Evolutionary conservation across 2,113 vertebrate genomes (phyloP), one percentile per base, ranked within the genome.

Genomic region (Antechinus flavipes): DNA sequence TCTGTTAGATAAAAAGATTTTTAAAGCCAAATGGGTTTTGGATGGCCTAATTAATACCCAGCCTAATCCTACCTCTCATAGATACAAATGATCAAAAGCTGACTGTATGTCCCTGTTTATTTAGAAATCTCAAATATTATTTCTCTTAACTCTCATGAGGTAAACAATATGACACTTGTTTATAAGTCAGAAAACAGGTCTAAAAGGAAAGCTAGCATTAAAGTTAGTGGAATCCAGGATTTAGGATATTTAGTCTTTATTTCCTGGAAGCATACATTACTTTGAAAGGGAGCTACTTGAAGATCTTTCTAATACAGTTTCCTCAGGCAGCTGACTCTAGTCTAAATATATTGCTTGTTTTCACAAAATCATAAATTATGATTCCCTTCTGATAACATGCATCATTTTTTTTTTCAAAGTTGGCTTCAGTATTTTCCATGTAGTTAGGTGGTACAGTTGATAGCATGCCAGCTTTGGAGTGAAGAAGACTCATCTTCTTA

Each of bases 1-100:
- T 95, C 46, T 89, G 23, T 54, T 53, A 23, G 27, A 27, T 76
- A 92, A 94, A 90, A 26, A 25, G 89, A 54, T 95, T 52, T 90
- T 61, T 42, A 49, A 90, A 49, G 35, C 58, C 52, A 22, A 47
- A 49, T 8, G 49, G 30, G 19, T 49, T 91, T 95, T 93, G 55
- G 84, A 76, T 93, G 54, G 6, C 0, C 16, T 4, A 92, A 56
- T 52, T 7, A 2, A 42, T 27, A 35, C 42, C 90, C 49, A 30
- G 90, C 12, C 30, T 68, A 27, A 61, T 25, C 27, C 58, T 25
- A 61, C 58, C 54, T 61, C n/a, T 50, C 91, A 42, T 24, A 56
- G 42, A 76, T 7, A 47, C 91, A 26, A 58, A 47, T 53, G 52
- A 93, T 89, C 49, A 2, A 27, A 47, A 92, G 47, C 54, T 91